phyloP scores from a whole-genome alignment of 1,140 invertebrate genomes.

The Lordiphosa clarofinis region DNA sequence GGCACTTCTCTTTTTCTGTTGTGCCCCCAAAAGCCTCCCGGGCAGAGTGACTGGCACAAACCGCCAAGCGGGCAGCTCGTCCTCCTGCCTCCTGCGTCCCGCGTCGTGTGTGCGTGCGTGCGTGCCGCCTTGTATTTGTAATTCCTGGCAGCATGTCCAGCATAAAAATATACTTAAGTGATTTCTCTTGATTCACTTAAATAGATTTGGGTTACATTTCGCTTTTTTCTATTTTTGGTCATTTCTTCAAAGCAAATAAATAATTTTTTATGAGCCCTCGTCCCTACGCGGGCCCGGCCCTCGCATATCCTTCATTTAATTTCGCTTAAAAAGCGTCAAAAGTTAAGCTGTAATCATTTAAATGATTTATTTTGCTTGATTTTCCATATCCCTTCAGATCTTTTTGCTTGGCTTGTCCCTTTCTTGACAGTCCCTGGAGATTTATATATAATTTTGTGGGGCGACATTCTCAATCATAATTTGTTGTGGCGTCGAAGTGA shows the following conservation, averaged over 20 bases:
- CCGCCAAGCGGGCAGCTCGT: constrained; percentile 45
- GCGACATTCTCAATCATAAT: constrained; percentile 72
- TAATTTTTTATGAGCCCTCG: constrained; percentile 61
- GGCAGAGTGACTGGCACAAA: constrained; percentile 65
- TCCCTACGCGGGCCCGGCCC: constrained; percentile 1
- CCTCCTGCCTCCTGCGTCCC: constrained; percentile 8
- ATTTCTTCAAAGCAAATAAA: constrained; percentile 68
- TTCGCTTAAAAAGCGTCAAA: constrained; percentile 75
- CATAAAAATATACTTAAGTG: constrained; percentile 78
- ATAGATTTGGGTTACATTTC: constrained; percentile 77
- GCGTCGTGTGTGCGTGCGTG: constrained; percentile 48
- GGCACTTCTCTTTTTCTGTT: constrained; percentile 48
- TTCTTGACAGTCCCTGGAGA: constrained; percentile 30
- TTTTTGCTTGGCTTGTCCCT: constrained; percentile 43
- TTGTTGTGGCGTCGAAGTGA: constrained; percentile 74
- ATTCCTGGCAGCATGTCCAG: constrained; percentile 76
- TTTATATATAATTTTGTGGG: constrained; percentile 27
- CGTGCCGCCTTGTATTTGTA: constrained; percentile 69
- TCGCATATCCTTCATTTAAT: constrained; percentile 65
- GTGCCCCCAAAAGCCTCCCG: constrained; percentile 37
- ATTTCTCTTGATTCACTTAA: constrained; percentile 77
- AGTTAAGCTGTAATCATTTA: constrained; percentile 78
- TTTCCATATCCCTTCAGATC: constrained; percentile 64
- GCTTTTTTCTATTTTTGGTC: constrained; percentile 43
- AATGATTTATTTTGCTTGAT: constrained; percentile 75